Conservation (phyloP, 2,113 vertebrate species). For the Propithecus coquereli region DNA sequence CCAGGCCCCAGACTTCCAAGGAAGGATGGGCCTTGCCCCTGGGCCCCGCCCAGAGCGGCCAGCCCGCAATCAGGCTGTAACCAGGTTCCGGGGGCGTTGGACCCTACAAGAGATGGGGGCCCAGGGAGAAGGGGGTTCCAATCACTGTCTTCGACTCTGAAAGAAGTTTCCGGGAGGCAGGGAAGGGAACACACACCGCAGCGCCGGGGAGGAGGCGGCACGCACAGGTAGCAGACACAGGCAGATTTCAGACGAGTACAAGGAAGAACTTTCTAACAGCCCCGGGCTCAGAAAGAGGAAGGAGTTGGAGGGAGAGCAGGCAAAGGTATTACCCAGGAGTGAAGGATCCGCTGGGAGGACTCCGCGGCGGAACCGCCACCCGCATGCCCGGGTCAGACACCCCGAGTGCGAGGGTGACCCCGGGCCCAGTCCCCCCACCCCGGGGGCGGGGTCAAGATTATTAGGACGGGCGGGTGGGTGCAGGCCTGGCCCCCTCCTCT, state of each 20-base stretch:
- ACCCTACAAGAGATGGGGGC: neutral
- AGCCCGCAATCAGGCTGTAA: neutral
- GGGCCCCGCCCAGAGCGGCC: neutral
- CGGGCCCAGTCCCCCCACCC: neutral
- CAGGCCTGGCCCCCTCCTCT: neutral
- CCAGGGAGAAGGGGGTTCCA: neutral
- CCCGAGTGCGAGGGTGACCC: neutral
- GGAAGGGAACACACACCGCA: too few relatives aligned
- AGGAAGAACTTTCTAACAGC: constrained; percentile 48
- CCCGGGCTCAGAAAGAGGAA: neutral
- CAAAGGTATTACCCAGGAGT: neutral
- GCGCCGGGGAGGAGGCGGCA: neutral
- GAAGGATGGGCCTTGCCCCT: neutral
- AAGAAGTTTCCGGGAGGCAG: neutral
- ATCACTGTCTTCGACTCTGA: neutral
- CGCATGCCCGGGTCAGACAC: neutral
- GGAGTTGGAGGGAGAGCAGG: neutral
- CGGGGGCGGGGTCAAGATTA: neutral
- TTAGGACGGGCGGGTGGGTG: neutral
- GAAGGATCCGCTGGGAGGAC: too few relatives aligned
- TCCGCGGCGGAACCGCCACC: neutral
- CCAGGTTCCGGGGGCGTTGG: neutral
- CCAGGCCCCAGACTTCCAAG: neutral
- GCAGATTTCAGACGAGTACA: neutral
- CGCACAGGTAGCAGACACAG: neutral